Percentiles rank a stretch among this genome's conserved stretches.
These are phyloP conservation scores for Brachyhypopomus gauderio DNA, from an alignment of 2,113 vertebrate genomes.

Conservation along the genomic window DNA sequence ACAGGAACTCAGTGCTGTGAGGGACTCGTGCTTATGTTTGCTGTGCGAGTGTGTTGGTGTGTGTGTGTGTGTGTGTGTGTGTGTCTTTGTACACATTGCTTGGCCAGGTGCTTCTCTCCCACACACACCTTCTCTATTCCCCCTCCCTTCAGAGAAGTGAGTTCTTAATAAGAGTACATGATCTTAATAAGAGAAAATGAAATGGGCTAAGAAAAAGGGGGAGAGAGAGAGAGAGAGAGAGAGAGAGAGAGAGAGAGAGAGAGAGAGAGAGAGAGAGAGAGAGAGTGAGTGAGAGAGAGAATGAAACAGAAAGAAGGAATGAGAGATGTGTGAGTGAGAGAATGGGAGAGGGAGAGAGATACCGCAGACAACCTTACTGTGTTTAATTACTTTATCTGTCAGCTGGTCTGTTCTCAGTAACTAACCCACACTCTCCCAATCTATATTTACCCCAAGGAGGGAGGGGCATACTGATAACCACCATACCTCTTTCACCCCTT, in stretches of 20 bases:
- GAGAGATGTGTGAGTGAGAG: no score
- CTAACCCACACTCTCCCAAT: constrained; percentile 3
- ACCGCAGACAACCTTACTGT: constrained; percentile 11
- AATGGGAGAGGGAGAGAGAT: not conserved
- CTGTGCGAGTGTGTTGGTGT: not conserved
- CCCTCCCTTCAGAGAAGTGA: constrained; percentile 24
- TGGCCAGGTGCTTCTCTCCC: constrained; percentile 10
- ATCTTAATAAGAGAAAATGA: not conserved
- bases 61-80: constrained; percentile 6
- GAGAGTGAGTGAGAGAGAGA: no score
- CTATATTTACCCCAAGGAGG: not conserved
- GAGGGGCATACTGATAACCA: not conserved
- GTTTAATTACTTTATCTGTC: constrained; percentile 56
- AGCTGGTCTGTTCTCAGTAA: constrained; percentile 63
- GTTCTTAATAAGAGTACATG: constrained; percentile 15
- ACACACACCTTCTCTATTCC: not conserved
- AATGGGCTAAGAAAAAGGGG: no score
- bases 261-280: no score
- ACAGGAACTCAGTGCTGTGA: not conserved
- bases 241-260: no score
- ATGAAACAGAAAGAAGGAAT: no score
- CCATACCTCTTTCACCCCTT: not conserved
- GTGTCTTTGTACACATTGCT: not conserved
- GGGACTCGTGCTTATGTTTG: constrained; percentile 47
- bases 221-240: no score